Evolutionary conservation across 2,113 vertebrate species (phyloP).

Genomic region (Bufo bufo): DNA sequence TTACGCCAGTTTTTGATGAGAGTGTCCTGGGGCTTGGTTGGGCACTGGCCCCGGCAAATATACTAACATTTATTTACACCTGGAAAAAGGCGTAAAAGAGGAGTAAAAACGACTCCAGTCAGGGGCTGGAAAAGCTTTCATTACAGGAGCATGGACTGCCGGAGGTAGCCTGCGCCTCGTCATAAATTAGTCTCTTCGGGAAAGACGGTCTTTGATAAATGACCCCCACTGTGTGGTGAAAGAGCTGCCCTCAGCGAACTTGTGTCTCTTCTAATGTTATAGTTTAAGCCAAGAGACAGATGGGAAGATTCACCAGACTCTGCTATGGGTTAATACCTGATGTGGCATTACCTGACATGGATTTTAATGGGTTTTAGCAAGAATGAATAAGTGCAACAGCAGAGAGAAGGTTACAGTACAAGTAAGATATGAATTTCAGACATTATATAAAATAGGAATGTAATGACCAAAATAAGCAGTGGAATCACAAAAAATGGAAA

Average conservation of each 20-base stretch:
- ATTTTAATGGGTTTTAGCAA: background rate
- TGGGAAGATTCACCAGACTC: constrained; percentile 37
- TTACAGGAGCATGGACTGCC: no score
- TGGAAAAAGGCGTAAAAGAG: no score
- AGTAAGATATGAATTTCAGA: background rate
- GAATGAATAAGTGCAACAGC: background rate
- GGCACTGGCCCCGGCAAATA: no score
- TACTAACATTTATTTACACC: no score
- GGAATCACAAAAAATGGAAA: constrained; percentile 17
- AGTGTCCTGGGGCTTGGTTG: no score
- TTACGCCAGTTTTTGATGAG: no score
- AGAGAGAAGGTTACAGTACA: constrained; percentile 1
- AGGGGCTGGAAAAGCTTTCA: no score
- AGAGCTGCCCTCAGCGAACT: background rate
- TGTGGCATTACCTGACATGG: constrained; percentile 5
- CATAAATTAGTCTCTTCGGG: no score
- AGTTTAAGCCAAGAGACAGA: constrained; percentile 21
- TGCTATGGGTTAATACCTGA: constrained; percentile 6
- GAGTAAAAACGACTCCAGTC: no score
- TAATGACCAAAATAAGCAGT: constrained; percentile 24
- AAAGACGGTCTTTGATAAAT: no score
- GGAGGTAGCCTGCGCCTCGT: no score
- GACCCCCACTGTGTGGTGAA: background rate
- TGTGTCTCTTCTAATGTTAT: background rate
- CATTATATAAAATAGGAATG: constrained; percentile 16